Percentiles rank a stretch among this genome's conserved stretches.
Evolutionary conservation across 2,797 vertebrate genomes (phyloP).

Genomic region (Salmo trutta): DNA sequence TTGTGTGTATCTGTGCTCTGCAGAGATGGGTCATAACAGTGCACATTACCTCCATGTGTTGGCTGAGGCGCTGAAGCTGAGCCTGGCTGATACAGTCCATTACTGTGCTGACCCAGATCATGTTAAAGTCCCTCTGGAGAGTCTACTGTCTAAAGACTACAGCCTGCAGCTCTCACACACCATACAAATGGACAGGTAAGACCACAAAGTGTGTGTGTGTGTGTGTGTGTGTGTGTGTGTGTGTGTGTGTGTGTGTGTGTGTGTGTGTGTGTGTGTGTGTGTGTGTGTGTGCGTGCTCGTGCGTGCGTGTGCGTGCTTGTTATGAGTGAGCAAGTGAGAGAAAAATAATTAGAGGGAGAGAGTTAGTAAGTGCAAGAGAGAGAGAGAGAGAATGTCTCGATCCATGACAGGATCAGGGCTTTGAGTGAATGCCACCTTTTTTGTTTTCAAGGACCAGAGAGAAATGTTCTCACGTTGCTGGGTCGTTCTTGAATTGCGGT

Average conservation of each 20-base stretch:
- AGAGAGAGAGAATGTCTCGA: background rate
- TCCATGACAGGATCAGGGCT: background rate
- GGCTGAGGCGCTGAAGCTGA: slow-evolving; percentile 60
- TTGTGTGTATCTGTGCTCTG: slow-evolving; percentile 1
- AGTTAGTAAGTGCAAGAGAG: no score
- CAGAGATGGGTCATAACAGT: slow-evolving; percentile 66
- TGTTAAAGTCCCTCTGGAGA: slow-evolving; percentile 41
- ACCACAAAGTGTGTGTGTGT: background rate
- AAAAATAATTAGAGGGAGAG: no score
- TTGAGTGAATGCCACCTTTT: background rate
- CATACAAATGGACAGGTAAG: slow-evolving; percentile 61
- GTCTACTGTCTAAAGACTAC: slow-evolving; percentile 54
- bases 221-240: background rate
- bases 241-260: no score
- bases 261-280: no score
- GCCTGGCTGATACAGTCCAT: slow-evolving; percentile 49
- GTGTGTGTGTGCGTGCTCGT: no score
- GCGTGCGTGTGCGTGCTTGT: no score
- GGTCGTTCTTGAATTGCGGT: no score
- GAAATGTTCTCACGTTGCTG: background rate
- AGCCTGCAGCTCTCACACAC: slow-evolving; percentile 40
- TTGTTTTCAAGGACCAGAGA: background rate
- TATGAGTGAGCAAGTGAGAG: no score
- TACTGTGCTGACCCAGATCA: slow-evolving; percentile 65
- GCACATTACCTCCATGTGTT: slow-evolving; percentile 66